These are phyloP conservation scores for Botia kubotai DNA, from an alignment of 2,797 vertebrate species.

Conservation along the genomic window DNA sequence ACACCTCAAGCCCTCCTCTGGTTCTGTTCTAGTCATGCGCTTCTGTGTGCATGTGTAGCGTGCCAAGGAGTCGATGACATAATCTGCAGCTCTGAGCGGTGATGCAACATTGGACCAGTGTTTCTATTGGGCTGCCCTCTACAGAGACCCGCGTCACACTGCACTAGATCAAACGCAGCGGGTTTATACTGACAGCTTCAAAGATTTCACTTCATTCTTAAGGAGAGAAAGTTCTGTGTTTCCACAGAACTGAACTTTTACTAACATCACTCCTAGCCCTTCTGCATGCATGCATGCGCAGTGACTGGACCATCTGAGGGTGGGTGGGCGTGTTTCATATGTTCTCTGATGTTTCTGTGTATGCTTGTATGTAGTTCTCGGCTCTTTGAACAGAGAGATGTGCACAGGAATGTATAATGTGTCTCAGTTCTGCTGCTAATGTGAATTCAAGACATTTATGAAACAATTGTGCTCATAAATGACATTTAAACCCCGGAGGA, in stretches of 20 bases:
- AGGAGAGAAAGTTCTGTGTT: constrained; percentile 1
- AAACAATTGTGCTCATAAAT: constrained; percentile 8
- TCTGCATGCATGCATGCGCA: not conserved
- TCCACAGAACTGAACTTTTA: constrained; percentile 7
- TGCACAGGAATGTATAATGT: not conserved
- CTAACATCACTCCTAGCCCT: not conserved
- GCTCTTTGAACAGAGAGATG: constrained; percentile 17
- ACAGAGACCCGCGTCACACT: constrained; percentile 75
- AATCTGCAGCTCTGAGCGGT: constrained; percentile 80
- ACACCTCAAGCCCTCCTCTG: constrained; percentile 15
- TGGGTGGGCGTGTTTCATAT: constrained; percentile 12
- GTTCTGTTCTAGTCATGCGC: constrained; percentile 17
- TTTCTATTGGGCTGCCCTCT: constrained; percentile 81
- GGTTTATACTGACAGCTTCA: constrained; percentile 58
- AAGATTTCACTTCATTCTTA: constrained; percentile 42
- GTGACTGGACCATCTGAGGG: not conserved
- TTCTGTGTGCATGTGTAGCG: constrained; percentile 56
- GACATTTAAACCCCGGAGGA: constrained; percentile 11
- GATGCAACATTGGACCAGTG: constrained; percentile 83
- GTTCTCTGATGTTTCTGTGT: constrained; percentile 22
- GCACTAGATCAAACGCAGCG: constrained; percentile 76
- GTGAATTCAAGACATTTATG: not conserved
- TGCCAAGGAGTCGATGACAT: constrained; percentile 77
- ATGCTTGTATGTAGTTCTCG: not conserved
- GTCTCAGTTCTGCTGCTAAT: constrained; percentile 4